Percentiles rank a stretch among this genome's conserved stretches.
Conservation (phyloP, 1,140 invertebrate species). For the Vanessa atalanta region DNA sequence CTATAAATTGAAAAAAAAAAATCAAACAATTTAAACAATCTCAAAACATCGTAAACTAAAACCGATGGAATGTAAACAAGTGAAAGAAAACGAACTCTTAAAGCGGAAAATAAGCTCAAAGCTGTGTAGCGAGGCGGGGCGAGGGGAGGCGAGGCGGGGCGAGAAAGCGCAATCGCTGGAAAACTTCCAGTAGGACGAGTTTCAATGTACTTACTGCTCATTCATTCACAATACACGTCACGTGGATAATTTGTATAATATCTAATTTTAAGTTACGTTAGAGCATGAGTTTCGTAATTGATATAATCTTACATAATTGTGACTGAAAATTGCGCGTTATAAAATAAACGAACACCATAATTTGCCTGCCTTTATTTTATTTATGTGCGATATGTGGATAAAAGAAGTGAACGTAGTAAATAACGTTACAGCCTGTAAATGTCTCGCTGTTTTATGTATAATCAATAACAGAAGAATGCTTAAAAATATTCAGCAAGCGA, state of each 20-base stretch:
- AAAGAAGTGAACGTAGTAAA: too few relatives aligned
- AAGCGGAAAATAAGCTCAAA: slow-evolving; percentile 42
- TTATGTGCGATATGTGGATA: too few relatives aligned
- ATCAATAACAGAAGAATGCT: too few relatives aligned
- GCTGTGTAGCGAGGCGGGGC: not conserved
- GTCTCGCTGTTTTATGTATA: too few relatives aligned
- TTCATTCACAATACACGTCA: slow-evolving; percentile 14
- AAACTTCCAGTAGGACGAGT: slow-evolving; percentile 35
- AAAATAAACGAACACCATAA: too few relatives aligned
- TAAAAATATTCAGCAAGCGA: too few relatives aligned
- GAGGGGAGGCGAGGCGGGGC: slow-evolving; percentile 19
- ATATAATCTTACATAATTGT: too few relatives aligned
- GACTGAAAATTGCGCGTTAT: too few relatives aligned
- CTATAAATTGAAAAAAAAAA: not conserved
- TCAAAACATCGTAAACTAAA: slow-evolving; percentile 3
- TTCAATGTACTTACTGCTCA: slow-evolving; percentile 26
- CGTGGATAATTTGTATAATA: not conserved
- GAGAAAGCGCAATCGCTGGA: slow-evolving; percentile 36
- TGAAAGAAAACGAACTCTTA: slow-evolving; percentile 38
- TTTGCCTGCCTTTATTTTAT: too few relatives aligned
- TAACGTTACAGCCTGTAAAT: too few relatives aligned
- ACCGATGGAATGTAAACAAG: slow-evolving; percentile 19
- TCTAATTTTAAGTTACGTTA: not conserved
- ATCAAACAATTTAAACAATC: not conserved
- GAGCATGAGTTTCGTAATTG: not conserved